Evolutionary conservation across 2,888 invertebrate species (phyloP).

Genomic region (Latheticus oryzae): DNA sequence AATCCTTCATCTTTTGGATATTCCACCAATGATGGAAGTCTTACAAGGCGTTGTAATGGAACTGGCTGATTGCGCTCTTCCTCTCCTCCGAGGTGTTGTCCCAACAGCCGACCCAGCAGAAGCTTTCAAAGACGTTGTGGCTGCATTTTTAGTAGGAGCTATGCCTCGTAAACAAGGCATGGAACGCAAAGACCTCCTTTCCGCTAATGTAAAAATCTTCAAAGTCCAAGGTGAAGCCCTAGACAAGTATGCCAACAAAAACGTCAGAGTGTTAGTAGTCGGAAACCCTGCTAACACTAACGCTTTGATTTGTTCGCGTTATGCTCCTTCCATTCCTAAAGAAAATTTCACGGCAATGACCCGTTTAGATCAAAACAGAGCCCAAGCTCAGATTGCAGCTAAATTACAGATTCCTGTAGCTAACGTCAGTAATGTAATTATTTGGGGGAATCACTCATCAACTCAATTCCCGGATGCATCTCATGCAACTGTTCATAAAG

Average conservation of each 20-base stretch:
- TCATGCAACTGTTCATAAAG: conserved; percentile 71
- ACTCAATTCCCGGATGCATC: conserved; percentile 97
- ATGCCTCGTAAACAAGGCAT: conserved; percentile 98
- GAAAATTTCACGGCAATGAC: conserved; percentile 99
- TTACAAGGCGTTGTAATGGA: conserved; percentile 99
- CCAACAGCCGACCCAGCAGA: conserved; percentile 89
- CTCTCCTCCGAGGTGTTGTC: conserved; percentile 84
- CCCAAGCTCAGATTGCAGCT: conserved; percentile 87
- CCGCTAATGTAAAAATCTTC: conserved; percentile 98
- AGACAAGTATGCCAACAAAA: conserved; percentile 71
- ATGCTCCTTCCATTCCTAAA: conserved; percentile 94
- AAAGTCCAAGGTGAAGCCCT: conserved; percentile 96
- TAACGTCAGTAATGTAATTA: conserved; percentile 86
- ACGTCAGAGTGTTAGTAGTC: conserved; percentile 92
- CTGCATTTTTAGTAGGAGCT: conserved; percentile 96
- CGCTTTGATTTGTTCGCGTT: conserved; percentile 93
- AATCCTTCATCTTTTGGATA: conserved; percentile 91
- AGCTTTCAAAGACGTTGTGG: conserved; percentile 96
- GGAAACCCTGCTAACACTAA: conserved; percentile 99
- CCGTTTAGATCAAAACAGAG: conserved; percentile 97
- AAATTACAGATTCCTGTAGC: conserved; percentile 77
- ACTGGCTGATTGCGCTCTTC: conserved; percentile 93
- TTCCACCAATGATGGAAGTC: conserved; percentile 95
- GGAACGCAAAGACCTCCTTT: conserved; percentile 97
- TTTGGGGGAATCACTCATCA: conserved; percentile 99